Base-by-base conservation (phyloP, 2,797 vertebrate species). In the Pelochelys cantorii region DNA sequence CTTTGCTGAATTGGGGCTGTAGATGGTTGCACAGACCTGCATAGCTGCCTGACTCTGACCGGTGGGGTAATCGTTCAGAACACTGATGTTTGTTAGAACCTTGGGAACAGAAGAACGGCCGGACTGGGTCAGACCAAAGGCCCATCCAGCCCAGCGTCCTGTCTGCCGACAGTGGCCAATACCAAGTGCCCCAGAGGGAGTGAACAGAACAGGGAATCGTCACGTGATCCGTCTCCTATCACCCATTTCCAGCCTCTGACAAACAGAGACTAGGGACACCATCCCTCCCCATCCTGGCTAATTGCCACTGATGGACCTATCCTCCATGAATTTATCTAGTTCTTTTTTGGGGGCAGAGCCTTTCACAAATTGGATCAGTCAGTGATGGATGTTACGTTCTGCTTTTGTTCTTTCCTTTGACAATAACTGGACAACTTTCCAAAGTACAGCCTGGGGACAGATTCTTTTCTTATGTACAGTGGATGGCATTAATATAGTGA, bases 311-410 rank as follows among this genome's bases (percentile, higher is more conserved):
- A 42, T 6, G 42, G 42, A 42, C 42, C 42, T 42, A 42, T 42
- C 42, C 42, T 42, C 42, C 42, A 42, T 42, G 42, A 42, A 42
- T 42, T 42, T 42, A 42, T 6, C 42, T 42, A 42, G 42, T 42
- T 42, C 42, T 42, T 42, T 42, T 87, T 95, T 94, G 60, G 85
- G 22, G 77, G 81, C 42, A 92, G 92, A 86, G 60, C 29, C 56
- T 62, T 60, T 57, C 88, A 71, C 27, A 55, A 56, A 84, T 79
- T 95, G 88, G 60, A 93, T 95, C 79, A 87, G 52, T 80, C 18
- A 62, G 79, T 80, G n/a, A 86, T 60, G 74, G 92, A 89, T 74
- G 87, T 83, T n/a, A 75, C 9, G 1, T 83, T 84, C 87, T 90
- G 57, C 89, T 68, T 53, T 56, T 60, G 13, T 7, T 90, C 29